phyloP scores from a whole-genome alignment of 92 coral and sea anemone species.

The Nematostella vectensis region DNA sequence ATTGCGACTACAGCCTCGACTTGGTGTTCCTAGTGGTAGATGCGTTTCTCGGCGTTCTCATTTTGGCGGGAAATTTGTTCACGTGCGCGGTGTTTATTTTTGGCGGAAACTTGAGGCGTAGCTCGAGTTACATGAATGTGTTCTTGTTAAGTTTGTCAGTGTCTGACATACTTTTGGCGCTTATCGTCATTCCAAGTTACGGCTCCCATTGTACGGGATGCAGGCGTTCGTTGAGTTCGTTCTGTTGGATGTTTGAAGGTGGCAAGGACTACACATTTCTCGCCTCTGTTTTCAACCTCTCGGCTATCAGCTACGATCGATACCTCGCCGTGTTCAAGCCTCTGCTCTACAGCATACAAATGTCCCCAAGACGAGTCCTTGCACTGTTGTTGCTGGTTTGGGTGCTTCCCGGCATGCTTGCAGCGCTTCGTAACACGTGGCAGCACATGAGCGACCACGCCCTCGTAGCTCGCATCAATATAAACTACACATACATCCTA shows the following conservation, averaged over 20 bases:
- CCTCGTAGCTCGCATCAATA: neutral
- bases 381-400: constrained; percentile 23
- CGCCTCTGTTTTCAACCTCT: constrained; percentile 31
- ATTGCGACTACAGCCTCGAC: constrained; percentile 32
- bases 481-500: neutral
- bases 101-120: constrained; percentile 22
- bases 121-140: constrained; percentile 25
- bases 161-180: constrained; percentile 39
- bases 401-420: constrained; percentile 35
- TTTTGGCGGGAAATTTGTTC: constrained; percentile 39
- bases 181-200: constrained; percentile 42
- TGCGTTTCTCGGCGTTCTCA: constrained; percentile 20
- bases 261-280: constrained; percentile 39
- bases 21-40: constrained; percentile 16
- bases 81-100: constrained; percentile 31
- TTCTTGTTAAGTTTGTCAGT: constrained; percentile 36
- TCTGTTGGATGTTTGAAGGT: constrained; percentile 47
- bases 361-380: constrained; percentile 28
- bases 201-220: constrained; percentile 39
- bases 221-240: constrained; percentile 2
- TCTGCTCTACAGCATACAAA: constrained; percentile 22
- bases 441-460: constrained; percentile 15
- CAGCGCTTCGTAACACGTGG: constrained; percentile 41
- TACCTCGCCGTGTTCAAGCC: constrained; percentile 45
- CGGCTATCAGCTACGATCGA: constrained; percentile 49